phyloP scores from a whole-genome alignment of 2,113 vertebrate species.

The Choloepus hoffmanni region DNA sequence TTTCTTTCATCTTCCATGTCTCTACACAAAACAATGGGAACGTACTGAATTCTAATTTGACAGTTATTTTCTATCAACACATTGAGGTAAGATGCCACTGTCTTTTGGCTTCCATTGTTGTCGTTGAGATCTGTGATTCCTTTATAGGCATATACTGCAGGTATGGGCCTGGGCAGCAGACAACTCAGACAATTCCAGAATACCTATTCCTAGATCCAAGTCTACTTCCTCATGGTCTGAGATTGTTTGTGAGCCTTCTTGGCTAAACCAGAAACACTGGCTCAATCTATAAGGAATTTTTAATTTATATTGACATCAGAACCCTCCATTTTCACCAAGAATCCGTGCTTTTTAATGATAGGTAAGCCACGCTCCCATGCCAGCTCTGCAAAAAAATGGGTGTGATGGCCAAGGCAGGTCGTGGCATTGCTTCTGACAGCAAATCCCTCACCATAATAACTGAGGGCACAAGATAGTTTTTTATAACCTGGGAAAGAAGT shows the following conservation, averaged over 20 bases:
- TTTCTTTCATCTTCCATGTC: constrained; percentile 28
- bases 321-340: constrained; percentile 22
- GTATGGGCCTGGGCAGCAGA: not conserved
- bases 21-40: constrained; percentile 8
- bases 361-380: no score
- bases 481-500: no score
- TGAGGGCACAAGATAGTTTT: no score
- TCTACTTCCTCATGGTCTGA: not conserved
- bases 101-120: not conserved
- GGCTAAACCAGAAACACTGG: not conserved
- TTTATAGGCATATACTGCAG: not conserved
- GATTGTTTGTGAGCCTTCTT: not conserved
- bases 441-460: no score
- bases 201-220: constrained; percentile 7
- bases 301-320: not conserved
- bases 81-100: not conserved
- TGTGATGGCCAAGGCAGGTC: no score
- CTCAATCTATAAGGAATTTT: not conserved
- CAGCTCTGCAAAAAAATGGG: no score
- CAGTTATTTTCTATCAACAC: not conserved
- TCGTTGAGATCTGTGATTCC: not conserved
- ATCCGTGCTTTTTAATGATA: not conserved
- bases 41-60: not conserved
- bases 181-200: not conserved
- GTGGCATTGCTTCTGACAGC: no score